Conservation (phyloP, 1,140 invertebrate genomes). For the Ceratosolen fusciceps region DNA sequence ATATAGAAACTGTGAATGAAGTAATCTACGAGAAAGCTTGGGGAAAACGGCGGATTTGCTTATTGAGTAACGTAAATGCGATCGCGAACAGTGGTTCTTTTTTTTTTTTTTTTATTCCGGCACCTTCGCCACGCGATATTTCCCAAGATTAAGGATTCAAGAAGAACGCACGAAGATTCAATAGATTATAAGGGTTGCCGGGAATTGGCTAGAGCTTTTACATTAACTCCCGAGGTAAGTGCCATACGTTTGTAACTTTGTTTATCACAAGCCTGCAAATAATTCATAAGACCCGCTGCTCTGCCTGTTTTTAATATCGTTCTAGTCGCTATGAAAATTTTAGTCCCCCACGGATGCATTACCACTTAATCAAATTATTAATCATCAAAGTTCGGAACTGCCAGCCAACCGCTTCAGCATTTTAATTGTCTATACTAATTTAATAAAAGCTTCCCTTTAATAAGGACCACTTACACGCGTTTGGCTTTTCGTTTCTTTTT, state of each 20-base stretch:
- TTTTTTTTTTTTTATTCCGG: too few relatives aligned
- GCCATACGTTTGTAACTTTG: background rate
- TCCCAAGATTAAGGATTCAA: background rate
- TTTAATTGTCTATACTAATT: too few relatives aligned
- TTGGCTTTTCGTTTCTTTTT: too few relatives aligned
- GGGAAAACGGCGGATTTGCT: too few relatives aligned
- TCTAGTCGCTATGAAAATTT: background rate
- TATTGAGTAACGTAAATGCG: background rate
- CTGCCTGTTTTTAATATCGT: background rate
- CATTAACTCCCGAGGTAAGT: background rate
- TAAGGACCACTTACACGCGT: too few relatives aligned
- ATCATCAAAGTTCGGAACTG: too few relatives aligned
- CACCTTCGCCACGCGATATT: background rate
- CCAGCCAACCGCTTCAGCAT: too few relatives aligned
- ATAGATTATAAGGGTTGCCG: background rate
- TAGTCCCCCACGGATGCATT: background rate
- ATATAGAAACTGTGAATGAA: too few relatives aligned
- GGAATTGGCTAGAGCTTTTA: background rate
- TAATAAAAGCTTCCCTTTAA: too few relatives aligned
- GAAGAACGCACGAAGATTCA: background rate
- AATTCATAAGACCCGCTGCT: background rate
- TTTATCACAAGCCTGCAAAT: background rate
- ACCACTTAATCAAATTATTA: too few relatives aligned
- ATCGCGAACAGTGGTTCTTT: conserved; percentile 9
- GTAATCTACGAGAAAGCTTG: too few relatives aligned